A percentile compares a stretch with the other conserved stretches of the same genome.
These are phyloP conservation scores for Dolichallabes microphthalmus DNA, from an alignment of 2,113 vertebrate species.

Conservation along the genomic window DNA sequence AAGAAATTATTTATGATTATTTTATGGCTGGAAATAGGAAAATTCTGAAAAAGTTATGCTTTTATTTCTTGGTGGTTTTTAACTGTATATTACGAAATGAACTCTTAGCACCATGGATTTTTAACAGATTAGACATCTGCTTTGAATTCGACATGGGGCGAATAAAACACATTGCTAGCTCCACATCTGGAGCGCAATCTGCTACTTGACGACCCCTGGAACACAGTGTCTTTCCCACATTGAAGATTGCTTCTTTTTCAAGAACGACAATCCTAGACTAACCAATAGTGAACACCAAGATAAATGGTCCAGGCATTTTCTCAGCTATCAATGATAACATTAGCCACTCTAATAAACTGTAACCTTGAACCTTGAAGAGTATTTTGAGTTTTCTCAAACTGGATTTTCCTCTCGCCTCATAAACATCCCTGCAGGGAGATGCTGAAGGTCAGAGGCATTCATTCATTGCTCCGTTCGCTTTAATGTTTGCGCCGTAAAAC, in stretches of 20 bases:
- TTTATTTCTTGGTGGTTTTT: neutral
- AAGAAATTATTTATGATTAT: neutral
- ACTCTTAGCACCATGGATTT: neutral
- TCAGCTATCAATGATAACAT: constrained; percentile 21
- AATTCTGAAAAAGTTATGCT: neutral
- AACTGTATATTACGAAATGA: neutral
- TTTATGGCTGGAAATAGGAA: neutral
- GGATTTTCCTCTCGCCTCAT: constrained; percentile 31
- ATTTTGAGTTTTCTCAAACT: constrained; percentile 27
- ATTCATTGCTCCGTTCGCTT: constrained; percentile 45
- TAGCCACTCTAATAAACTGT: constrained; percentile 36
- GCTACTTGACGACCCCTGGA: neutral
- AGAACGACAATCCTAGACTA: neutral
- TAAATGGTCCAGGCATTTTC: neutral
- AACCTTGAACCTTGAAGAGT: constrained; percentile 42
- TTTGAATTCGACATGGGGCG: neutral
- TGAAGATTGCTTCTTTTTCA: neutral
- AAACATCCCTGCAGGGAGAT: constrained; percentile 37
- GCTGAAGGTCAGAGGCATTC: constrained; percentile 36
- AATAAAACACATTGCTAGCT: neutral
- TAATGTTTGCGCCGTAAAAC: constrained; percentile 48
- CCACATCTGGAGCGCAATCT: neutral
- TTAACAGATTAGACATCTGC: neutral
- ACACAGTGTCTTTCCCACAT: neutral
- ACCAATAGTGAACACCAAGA: neutral